phyloP scores from a whole-genome alignment of 2,113 vertebrate species.

The Noctilio leporinus region DNA sequence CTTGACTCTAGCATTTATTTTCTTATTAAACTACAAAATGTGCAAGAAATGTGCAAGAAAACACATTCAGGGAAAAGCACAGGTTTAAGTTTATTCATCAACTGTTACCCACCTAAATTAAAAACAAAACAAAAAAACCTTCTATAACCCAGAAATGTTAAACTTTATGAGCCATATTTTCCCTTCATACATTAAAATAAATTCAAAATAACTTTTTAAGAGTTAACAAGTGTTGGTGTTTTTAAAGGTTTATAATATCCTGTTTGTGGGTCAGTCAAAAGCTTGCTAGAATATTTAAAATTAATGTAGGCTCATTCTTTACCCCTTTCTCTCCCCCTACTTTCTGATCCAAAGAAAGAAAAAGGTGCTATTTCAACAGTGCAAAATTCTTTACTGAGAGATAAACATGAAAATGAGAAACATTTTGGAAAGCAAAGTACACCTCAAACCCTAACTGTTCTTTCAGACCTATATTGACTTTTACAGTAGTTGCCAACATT shows the following conservation, averaged over 20 bases:
- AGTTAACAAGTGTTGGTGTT: slow-evolving; percentile 15
- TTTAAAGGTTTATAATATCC: slow-evolving; percentile 22
- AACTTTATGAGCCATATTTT: neutral
- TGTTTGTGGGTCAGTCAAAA: neutral
- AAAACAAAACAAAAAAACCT: neutral
- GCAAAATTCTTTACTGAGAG: slow-evolving; percentile 61
- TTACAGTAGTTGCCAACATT: slow-evolving; percentile 79
- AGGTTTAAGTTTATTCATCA: neutral
- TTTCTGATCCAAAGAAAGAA: slow-evolving; percentile 29
- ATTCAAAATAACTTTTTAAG: slow-evolving; percentile 33
- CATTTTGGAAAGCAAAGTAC: slow-evolving; percentile 71
- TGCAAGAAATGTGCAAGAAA: too few species aligned
- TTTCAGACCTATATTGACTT: slow-evolving; percentile 72
- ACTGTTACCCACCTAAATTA: neutral
- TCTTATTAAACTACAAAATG: slow-evolving; percentile 63
- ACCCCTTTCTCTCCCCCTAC: too few species aligned
- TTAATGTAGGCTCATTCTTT: neutral
- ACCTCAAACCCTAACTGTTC: slow-evolving; percentile 71
- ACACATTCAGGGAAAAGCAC: slow-evolving; percentile 2
- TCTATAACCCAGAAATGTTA: neutral
- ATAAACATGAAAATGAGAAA: slow-evolving; percentile 76
- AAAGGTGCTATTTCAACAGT: slow-evolving; percentile 29
- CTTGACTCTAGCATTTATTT: slow-evolving; percentile 76
- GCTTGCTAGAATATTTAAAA: slow-evolving; percentile 4
- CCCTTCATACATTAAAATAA: slow-evolving; percentile 4